These are phyloP conservation scores for Otolemur crassicaudatus DNA, from an alignment of 2,797 vertebrate genomes.

Conservation along the genomic window DNA sequence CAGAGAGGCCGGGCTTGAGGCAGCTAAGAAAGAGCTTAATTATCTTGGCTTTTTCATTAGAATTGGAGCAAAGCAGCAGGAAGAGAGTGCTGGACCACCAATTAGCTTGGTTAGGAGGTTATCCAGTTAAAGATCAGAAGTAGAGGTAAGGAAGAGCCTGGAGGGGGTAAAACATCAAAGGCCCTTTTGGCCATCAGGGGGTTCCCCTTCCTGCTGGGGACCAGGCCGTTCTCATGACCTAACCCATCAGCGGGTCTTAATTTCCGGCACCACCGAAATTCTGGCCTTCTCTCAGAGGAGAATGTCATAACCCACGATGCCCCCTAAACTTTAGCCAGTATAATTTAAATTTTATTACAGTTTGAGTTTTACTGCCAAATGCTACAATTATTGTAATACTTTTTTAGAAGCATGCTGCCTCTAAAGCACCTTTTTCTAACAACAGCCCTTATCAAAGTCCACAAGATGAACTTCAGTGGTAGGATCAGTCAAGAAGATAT, in stretches of 20 bases:
- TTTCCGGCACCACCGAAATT: conserved; percentile 18
- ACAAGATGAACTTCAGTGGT: background rate
- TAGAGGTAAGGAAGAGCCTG: conserved; percentile 34
- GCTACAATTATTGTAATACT: background rate
- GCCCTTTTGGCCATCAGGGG: background rate
- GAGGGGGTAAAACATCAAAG: conserved; percentile 65
- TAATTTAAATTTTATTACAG: background rate
- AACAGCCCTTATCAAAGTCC: background rate
- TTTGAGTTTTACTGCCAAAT: conserved; percentile 9
- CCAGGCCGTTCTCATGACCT: conserved; percentile 65
- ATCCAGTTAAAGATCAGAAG: conserved; percentile 61
- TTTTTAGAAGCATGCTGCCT: background rate
- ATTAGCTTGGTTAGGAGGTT: conserved; percentile 64
- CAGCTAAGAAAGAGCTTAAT: conserved; percentile 66
- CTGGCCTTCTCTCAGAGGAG: conserved; percentile 1
- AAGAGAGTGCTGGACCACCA: conserved; percentile 52
- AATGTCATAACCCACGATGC: background rate
- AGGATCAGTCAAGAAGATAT: background rate
- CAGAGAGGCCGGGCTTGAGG: conserved; percentile 37
- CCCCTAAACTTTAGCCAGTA: background rate
- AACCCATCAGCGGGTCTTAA: background rate
- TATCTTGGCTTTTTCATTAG: conserved; percentile 50
- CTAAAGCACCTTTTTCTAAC: conserved; percentile 10
- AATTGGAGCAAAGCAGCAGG: conserved; percentile 63
- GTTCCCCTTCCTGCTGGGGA: background rate